phyloP scores from a whole-genome alignment of 2,888 invertebrate genomes.

The Tridacna gigas region DNA sequence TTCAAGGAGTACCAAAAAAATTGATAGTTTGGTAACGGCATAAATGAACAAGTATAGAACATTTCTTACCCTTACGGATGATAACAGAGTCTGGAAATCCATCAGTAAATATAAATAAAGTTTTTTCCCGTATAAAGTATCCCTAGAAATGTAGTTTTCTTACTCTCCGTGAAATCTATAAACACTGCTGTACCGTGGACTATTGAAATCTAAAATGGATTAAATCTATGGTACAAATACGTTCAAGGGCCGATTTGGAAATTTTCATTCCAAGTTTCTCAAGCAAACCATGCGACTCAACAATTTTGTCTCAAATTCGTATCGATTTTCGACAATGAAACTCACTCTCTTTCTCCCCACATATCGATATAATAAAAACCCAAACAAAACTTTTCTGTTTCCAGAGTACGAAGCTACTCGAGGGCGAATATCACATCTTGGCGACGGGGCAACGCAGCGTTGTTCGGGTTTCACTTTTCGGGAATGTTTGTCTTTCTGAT shows the following conservation, averaged over 20 bases:
- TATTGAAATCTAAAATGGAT: neutral
- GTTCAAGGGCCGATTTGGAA: neutral
- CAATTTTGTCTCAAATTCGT: constrained; percentile 37
- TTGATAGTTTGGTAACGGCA: no score
- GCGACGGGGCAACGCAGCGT: constrained; percentile 22
- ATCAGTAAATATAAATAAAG: no score
- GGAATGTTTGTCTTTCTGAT: constrained; percentile 47
- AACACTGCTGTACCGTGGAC: neutral
- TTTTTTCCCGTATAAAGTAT: no score
- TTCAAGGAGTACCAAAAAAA: no score
- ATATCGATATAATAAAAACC: constrained; percentile 47
- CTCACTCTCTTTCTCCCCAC: neutral
- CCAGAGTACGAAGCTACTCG: constrained; percentile 32
- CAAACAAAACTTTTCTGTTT: constrained; percentile 59
- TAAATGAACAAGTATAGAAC: no score
- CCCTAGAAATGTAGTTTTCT: no score
- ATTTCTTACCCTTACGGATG: no score
- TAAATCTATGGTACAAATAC: neutral
- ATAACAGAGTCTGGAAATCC: no score
- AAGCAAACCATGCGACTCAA: constrained; percentile 38
- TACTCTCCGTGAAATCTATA: no score
- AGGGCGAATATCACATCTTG: constrained; percentile 3
- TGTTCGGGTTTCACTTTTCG: constrained; percentile 41
- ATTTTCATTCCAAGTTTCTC: constrained; percentile 30
- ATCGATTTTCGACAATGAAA: constrained; percentile 32